phyloP scores from a whole-genome alignment of 1,140 invertebrate genomes.

The Cotesia typhae region DNA sequence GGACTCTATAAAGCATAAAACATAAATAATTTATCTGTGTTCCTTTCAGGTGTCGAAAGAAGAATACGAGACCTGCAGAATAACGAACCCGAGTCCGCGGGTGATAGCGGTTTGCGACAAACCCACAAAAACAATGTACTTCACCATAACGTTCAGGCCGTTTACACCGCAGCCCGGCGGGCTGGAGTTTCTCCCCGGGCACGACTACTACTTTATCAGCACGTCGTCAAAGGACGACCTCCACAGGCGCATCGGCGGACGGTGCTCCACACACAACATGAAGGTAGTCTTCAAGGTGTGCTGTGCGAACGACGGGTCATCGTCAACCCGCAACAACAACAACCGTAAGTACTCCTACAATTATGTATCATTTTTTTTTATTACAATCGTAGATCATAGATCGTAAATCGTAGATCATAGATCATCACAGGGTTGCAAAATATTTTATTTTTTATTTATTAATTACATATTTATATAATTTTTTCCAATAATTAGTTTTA shows the following conservation, averaged over 20 bases:
- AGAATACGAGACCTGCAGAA: constrained; percentile 94
- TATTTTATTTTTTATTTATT: too few relatives aligned
- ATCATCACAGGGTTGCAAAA: too few relatives aligned
- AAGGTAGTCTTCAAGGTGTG: constrained; percentile 96
- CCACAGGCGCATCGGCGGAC: constrained; percentile 87
- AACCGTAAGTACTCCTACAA: constrained; percentile 56
- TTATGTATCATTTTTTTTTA: too few relatives aligned
- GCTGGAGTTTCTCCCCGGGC: constrained; percentile 91
- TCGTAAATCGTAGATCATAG: too few relatives aligned
- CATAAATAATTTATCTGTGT: not conserved
- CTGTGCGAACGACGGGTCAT: constrained; percentile 71
- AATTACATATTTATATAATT: too few relatives aligned
- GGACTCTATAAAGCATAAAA: not conserved
- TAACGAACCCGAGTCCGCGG: constrained; percentile 90
- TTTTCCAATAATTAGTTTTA: too few relatives aligned
- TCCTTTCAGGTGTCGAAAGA: constrained; percentile 82
- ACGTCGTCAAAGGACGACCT: constrained; percentile 91
- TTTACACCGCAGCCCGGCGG: constrained; percentile 95
- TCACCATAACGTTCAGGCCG: constrained; percentile 95
- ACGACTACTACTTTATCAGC: constrained; percentile 97
- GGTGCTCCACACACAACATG: constrained; percentile 93
- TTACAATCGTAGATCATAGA: too few relatives aligned
- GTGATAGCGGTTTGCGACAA: constrained; percentile 96
- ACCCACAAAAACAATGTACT: constrained; percentile 92
- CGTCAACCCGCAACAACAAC: constrained; percentile 64